Conservation (phyloP, 2,113 vertebrate species). For the Burhinus bistriatus region DNA sequence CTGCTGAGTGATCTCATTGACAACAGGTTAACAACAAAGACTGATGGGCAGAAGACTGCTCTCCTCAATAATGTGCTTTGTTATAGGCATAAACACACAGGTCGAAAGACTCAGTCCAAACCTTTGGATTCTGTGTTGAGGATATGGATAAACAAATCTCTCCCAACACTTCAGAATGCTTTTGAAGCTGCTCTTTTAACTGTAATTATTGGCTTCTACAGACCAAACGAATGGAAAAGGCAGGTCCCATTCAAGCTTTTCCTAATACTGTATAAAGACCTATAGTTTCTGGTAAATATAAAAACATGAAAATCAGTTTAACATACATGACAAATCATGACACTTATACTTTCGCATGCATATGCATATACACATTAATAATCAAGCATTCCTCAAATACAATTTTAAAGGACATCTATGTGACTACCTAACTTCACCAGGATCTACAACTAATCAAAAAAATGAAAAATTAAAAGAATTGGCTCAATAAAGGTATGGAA, state of each 20-base stretch:
- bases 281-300: neutral
- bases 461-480: neutral
- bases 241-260: neutral
- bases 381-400: neutral
- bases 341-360: neutral
- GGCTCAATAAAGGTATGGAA: neutral
- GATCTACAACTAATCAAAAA: neutral
- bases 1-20: neutral
- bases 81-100: accelerated
- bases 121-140: neutral
- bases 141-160: neutral
- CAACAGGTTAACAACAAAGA: neutral
- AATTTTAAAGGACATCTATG: neutral
- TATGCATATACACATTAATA: neutral
- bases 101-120: neutral
- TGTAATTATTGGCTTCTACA: neutral
- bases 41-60: neutral
- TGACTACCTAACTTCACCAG: neutral
- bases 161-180: neutral
- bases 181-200: neutral
- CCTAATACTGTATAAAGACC: neutral
- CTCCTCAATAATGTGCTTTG: neutral
- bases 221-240: neutral
- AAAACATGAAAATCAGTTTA: neutral
- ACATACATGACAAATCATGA: neutral